Evolutionary conservation across 2,888 invertebrate genomes (phyloP), one percentile per base, ranked within the genome.

Genomic region (Troglohyphantes excavatus): DNA sequence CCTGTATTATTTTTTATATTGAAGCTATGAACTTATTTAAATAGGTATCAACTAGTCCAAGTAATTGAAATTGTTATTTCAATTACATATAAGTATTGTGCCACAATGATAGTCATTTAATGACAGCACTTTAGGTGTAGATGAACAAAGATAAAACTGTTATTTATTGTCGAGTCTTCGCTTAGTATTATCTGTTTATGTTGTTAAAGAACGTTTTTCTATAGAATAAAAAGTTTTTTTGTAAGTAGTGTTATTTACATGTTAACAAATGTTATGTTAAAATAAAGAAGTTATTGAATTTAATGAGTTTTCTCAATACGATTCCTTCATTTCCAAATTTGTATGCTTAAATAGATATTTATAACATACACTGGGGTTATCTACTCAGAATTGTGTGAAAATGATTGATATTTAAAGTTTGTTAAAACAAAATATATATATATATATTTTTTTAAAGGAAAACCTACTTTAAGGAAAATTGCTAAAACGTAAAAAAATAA

Each of bases 181-280:
- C 53, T 53, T 72, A 21, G 26, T 72, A n/a, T 72, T 46, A 19
- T 72, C 2, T 11, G 21, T 70, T 46, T 27, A 7, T 72, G 72
- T 72, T 46, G 21, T 53, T 6, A 46, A 72, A 72, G 13, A n/a
- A 63, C n/a, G n/a, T 63, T 72, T 72, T 46, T 23, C 46, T 27
- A 39, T 39, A 11, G 39, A 53, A 46, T 17, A n/a, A 39, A 33
- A 9, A 23, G 26, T 59, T 21, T 19, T 76, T 76, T 65, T 65
- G 63, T 65, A 63, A 26, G 33, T 78, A 78, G 78, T 65, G 78
- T 78, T 78, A 65, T 78, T 13, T 53, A 39, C 17, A 75, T 63
- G 23, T 33, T 5, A 65, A 65, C 61, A 23, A 65, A 26, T 78
- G 17, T 63, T 39, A 63, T 43, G 17, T 65, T 75, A 23, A 21